Evolutionary conservation across 2,113 vertebrate genomes (phyloP), one percentile per base, ranked within the genome.

Genomic region (Ceyx margarethae): DNA sequence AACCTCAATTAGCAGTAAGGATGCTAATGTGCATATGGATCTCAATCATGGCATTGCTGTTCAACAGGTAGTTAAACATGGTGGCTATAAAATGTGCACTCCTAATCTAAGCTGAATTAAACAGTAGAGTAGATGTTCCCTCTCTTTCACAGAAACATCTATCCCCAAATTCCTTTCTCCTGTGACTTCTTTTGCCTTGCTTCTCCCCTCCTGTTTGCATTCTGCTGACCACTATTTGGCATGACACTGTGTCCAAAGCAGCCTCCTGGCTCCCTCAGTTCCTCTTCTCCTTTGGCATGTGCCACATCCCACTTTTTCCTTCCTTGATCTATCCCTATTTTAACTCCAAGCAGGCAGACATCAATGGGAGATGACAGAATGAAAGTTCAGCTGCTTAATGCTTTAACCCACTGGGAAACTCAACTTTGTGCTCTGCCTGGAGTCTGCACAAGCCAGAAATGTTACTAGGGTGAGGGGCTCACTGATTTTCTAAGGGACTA

Each of bases 1-100:
- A 85, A 17, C 15, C 40, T 37, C 37, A 37, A 19, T 60, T n/a
- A 82, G 45, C 53, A 33, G 29, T 0, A 53, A 50, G 62, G 40
- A 53, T 45, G 60, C 22, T 0, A 0, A 18, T 64, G 58, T 48
- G 65, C 26, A 10, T 1, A 7, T 1, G 5, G 75, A 68, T 26
- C 40, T 72, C 45, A 43, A 5, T 45, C 3, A 1, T 28, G 48
- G 21, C 40, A 17, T 35, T 48, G 23, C 48, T 78, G 57, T 29
- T 75, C 37, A 26, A 75, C 28, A 42, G 50, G 17, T 54, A 26
- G 37, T 37, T 10, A 37, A 37, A 37, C 37, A 37, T 37, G 18
- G 16, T 5, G 45, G 60, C 40, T 45, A 51, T 35, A 35, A 66
- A 66, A 53, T 57, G 51, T 60, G 35, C 15, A 18, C 15, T 76